Percentiles rank a stretch among this genome's conserved stretches.
phyloP scores from a whole-genome alignment of 2,113 vertebrate genomes.

The Onychostruthus taczanowskii region DNA sequence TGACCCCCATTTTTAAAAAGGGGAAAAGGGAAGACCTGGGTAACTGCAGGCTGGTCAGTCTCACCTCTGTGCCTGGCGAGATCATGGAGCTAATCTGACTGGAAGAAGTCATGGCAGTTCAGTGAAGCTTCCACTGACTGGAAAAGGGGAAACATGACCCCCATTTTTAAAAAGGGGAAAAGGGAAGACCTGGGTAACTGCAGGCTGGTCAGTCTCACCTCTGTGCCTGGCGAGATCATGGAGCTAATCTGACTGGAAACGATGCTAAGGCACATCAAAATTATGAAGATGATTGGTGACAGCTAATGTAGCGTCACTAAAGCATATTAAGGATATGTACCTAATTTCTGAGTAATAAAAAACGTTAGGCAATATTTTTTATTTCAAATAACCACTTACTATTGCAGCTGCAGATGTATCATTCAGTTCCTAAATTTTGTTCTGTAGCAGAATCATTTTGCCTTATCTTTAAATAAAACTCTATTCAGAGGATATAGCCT shows the following conservation, averaged over 20 bases:
- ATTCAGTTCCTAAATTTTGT: not conserved
- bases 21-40: not conserved
- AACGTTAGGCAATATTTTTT: not conserved
- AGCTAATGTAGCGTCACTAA: not conserved
- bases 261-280: not conserved
- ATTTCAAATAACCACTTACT: not conserved
- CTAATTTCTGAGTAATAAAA: not conserved
- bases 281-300: not conserved
- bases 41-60: not conserved
- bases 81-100: not conserved
- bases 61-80: not conserved
- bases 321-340: not conserved
- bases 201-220: not conserved
- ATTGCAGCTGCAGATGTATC: not conserved
- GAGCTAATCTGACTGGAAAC: not conserved
- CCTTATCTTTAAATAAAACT: conserved; percentile 15
- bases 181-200: not conserved
- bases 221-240: not conserved
- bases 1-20: not conserved
- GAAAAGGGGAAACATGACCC: not conserved
- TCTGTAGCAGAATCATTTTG: not conserved
- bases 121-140: not conserved
- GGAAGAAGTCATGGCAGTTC: not conserved
- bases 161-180: not conserved
- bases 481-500: conserved; percentile 4